A percentile compares a stretch with the other conserved stretches of the same genome.
phyloP scores from a whole-genome alignment of 1,140 invertebrate genomes.

The Wasmannia auropunctata region DNA sequence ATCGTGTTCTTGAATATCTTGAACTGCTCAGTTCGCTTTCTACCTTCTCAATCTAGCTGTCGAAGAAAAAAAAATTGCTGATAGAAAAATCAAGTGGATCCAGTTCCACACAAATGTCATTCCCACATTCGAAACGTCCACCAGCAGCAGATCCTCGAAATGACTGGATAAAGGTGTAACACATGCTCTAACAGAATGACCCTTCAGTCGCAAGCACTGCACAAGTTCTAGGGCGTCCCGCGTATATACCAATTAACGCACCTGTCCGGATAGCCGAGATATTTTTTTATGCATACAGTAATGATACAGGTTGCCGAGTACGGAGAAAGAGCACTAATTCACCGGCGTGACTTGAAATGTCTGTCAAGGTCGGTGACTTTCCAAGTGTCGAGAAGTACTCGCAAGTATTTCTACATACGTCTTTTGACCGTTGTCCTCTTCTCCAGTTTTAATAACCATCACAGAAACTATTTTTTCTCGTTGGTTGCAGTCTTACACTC shows the following conservation, averaged over 20 bases:
- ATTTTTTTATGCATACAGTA: not conserved
- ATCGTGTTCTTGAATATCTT: not conserved
- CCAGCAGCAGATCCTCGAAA: not conserved
- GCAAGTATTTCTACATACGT: conserved; percentile 59
- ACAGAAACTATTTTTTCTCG: not conserved
- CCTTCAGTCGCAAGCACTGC: not conserved
- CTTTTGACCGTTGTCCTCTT: conserved; percentile 57
- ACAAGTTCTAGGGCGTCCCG: not conserved
- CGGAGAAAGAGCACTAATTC: conserved; percentile 33
- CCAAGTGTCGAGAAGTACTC: conserved; percentile 55
- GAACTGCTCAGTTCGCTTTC: not conserved
- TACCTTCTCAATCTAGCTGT: not conserved
- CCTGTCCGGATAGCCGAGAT: not conserved
- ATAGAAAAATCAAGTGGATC: not conserved
- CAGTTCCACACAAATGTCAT: not conserved
- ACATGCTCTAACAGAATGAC: not conserved
- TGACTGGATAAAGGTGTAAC: too few relatives aligned
- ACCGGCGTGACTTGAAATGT: conserved; percentile 42
- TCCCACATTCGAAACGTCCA: not conserved
- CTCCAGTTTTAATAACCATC: conserved; percentile 15
- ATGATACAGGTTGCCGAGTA: not conserved
- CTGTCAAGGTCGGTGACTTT: conserved; percentile 71
- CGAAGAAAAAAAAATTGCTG: not conserved
- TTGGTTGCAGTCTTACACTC: not conserved
- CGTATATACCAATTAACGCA: not conserved